These are phyloP conservation scores for Rhombomys opimus DNA, from an alignment of 2,113 vertebrate genomes.

Conservation along the genomic window DNA sequence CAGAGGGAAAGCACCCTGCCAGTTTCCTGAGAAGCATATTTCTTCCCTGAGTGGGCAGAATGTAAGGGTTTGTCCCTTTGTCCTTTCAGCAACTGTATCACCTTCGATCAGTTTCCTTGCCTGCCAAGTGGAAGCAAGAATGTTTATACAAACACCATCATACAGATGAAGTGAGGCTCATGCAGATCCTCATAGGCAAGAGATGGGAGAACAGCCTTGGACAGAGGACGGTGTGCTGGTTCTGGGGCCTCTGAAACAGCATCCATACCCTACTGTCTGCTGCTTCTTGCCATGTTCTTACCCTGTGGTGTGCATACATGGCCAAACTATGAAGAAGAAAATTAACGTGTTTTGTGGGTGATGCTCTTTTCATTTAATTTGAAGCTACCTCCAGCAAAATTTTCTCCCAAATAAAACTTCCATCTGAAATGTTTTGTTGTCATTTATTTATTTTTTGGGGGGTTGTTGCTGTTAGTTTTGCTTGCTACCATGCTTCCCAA, in stretches of 20 bases:
- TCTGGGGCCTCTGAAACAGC: not conserved
- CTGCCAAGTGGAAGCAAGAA: not conserved
- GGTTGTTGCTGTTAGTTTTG: not conserved
- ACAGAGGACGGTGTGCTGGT: not conserved
- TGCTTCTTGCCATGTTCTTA: not conserved
- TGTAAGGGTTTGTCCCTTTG: not conserved
- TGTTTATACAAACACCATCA: not conserved
- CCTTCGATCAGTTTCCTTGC: not conserved
- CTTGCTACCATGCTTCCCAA: slow-evolving; percentile 61
- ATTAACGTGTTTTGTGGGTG: slow-evolving; percentile 35
- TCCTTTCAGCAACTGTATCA: not conserved
- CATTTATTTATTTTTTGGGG: not conserved
- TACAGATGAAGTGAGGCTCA: not conserved
- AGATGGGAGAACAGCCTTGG: no score
- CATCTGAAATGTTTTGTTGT: slow-evolving; percentile 23
- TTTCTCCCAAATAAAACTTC: slow-evolving; percentile 31
- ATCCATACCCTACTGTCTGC: not conserved
- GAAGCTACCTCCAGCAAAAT: slow-evolving; percentile 5
- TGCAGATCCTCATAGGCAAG: not conserved
- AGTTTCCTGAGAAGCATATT: not conserved
- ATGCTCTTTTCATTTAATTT: slow-evolving; percentile 49
- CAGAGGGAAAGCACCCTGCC: not conserved
- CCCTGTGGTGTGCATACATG: not conserved
- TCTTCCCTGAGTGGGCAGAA: not conserved
- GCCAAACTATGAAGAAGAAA: slow-evolving; percentile 26